Base-by-base conservation (phyloP, 2,113 vertebrate species). In the Lathamus discolor region DNA sequence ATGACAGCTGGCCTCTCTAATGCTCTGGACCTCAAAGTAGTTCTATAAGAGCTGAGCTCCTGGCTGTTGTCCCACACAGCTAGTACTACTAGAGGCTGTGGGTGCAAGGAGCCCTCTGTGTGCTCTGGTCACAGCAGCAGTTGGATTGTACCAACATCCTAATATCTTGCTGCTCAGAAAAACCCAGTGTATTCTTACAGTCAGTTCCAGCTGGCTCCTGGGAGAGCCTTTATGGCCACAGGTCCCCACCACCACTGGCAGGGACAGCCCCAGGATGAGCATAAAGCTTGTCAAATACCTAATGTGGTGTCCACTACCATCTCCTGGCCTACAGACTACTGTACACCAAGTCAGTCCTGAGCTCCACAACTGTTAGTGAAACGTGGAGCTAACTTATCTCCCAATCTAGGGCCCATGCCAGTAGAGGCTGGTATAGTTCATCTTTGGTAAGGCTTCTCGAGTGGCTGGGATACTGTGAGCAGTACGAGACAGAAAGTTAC, bases 31-130 rank as follows among this genome's bases (percentile, higher is more conserved):
- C 17, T 59, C 70, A 44, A 17, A 82, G 29, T 27, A 54, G 51
- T 49, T 55, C 54, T 19, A 27, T 5, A 39, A 39, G 13, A 0
- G 1, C 25, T 57, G 62, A 70, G 17, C 35, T 83, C 62, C 1
- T 2, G 51, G 23, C 46, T 83, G 63, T 35, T 0, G 0, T 9
- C 31, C n/a, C 18, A 43, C 27, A 29, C 1, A 1, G 31, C 23
- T 39, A n/a, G 16, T 62, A 37, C 35, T 73, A 20, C 18, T 35
- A 57, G 54, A 48, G 3, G 4, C 31, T 5, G 4, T 17, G 54
- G 24, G 16, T 43, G 73, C 39, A 29, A 5, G 3, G 43, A 61
- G 24, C 35, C 17, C 11, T 69, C 59, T 49, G 10, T 54, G 70
- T 11, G 2, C 39, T 31, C 39, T 55, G 49, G 13, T 48, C 48